Percentiles rank a stretch among this genome's conserved stretches.
phyloP scores from a whole-genome alignment of 1,140 invertebrate genomes.

The Hirudo medicinalis region DNA sequence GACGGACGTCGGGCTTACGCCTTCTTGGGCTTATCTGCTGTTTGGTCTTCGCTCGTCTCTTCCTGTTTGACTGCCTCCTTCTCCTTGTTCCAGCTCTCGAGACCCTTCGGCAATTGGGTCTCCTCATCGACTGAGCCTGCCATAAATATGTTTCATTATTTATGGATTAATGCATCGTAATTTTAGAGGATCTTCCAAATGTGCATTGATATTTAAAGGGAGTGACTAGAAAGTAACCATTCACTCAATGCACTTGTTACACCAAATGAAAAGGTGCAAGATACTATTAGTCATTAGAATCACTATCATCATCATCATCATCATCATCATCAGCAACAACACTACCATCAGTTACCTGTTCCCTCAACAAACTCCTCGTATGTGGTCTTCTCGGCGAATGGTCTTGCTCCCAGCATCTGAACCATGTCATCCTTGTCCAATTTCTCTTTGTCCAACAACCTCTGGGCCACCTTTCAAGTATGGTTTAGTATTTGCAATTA shows the following conservation, averaged over 20 bases:
- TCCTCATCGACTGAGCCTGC: slow-evolving; percentile 91
- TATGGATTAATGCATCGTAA: too few species aligned
- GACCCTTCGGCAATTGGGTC: slow-evolving; percentile 80
- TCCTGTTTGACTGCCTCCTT: slow-evolving; percentile 22
- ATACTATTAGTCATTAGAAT: too few species aligned
- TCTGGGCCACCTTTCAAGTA: slow-evolving; percentile 65
- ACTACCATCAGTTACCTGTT: slow-evolving; percentile 52
- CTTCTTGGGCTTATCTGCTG: too few species aligned
- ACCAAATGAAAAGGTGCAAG: too few species aligned
- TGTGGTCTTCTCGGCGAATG: slow-evolving; percentile 96
- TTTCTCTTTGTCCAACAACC: slow-evolving; percentile 85
- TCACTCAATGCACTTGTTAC: too few species aligned
- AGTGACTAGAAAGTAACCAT: too few species aligned
- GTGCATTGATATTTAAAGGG: too few species aligned
- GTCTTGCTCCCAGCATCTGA: slow-evolving; percentile 78
- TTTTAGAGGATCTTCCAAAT: too few species aligned
- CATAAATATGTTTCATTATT: too few species aligned
- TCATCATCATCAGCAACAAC: too few species aligned
- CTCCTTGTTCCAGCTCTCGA: slow-evolving; percentile 77
- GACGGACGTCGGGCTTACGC: too few species aligned
- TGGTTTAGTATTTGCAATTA: not conserved
- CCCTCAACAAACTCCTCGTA: slow-evolving; percentile 99
- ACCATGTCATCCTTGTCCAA: slow-evolving; percentile 95
- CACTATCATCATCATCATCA: too few species aligned
- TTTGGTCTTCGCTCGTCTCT: not conserved